Evolutionary conservation across 2,888 invertebrate species (phyloP).

Genomic region (Troglohyphantes excavatus): DNA sequence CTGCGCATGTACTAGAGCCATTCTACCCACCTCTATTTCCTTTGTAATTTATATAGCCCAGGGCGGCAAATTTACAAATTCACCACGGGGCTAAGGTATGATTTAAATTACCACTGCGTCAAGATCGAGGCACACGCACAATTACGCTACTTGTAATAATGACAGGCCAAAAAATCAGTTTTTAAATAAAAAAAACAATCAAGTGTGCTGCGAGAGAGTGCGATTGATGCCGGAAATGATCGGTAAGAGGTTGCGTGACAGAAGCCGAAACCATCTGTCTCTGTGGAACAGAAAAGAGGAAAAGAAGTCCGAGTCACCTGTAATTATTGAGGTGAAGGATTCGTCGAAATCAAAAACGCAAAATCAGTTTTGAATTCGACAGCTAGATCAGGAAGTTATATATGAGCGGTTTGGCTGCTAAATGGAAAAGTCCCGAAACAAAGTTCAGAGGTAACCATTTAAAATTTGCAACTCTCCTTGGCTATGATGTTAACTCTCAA

Average conservation of each 20-base stretch:
- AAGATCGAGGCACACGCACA: background rate
- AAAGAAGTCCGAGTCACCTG: background rate
- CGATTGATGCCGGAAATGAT: conserved; percentile 15
- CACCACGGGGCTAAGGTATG: background rate
- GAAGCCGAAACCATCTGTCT: conserved; percentile 37
- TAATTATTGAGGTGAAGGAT: conserved; percentile 49
- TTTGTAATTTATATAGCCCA: no score
- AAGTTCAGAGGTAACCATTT: no score
- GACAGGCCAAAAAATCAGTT: background rate
- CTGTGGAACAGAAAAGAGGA: background rate
- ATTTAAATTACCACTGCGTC: background rate
- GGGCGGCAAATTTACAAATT: no score
- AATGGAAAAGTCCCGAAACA: no score
- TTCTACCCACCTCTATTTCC: no score
- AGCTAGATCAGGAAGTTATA: no score
- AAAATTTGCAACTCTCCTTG: no score
- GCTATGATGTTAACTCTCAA: no score
- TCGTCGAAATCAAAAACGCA: background rate
- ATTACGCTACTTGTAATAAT: background rate
- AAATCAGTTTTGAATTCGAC: background rate
- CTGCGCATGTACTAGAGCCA: no score
- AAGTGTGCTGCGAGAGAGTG: background rate
- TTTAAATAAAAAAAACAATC: background rate
- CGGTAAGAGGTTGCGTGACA: conserved; percentile 48
- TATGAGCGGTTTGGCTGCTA: no score